Base-by-base conservation (phyloP, 2,797 vertebrate genomes). In the Oceanodroma leucorhoa region DNA sequence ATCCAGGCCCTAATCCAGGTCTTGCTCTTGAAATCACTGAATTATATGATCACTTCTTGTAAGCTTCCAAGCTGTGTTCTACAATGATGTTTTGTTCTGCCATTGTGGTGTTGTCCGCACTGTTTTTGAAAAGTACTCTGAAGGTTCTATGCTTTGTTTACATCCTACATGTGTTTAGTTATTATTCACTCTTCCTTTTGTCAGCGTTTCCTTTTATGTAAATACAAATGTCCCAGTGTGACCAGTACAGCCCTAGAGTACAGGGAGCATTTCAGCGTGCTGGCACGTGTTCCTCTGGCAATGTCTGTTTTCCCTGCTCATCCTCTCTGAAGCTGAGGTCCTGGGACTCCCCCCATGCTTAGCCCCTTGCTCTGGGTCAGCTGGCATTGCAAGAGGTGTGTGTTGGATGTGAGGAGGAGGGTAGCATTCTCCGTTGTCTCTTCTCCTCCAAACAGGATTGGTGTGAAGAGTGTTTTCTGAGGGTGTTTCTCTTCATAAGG, bases 391-490 rank as follows among this genome's bases (percentile, higher is more conserved):
- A n/a, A 15, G 32, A 80, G 20, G 8, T 3, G 7, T n/a, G 51
- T 64, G 38, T 26, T 61, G 66, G 38, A 30, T 30, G 18, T 13
- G 22, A 69, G 21, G 60, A 50, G 8, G 8, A 55, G 40, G 41
- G 18, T 21, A 11, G 6, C 0, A 0, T 24, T 67, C 21, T 72
- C 36, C 0, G 0, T 18, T 36, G 29, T 10, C 27, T 8, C 10
- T 34, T 30, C 18, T 6, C 11, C 29, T 61, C 32, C 36, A 40
- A 26, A 38, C 4, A 21, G 20, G 21, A 14, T 16, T 20, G 27
- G 20, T 38, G 9, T 54, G 21, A n/a, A 48, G 13, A 66, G 11
- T 21, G 11, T 36, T 19, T 46, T 72, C 27, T 79, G 24, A 48
- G 18, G 13, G 15, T 24, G 32, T 40, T 60, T 43, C 27, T 76